phyloP scores from a whole-genome alignment of 2,797 vertebrate species.

The Sebastes nivosus region DNA sequence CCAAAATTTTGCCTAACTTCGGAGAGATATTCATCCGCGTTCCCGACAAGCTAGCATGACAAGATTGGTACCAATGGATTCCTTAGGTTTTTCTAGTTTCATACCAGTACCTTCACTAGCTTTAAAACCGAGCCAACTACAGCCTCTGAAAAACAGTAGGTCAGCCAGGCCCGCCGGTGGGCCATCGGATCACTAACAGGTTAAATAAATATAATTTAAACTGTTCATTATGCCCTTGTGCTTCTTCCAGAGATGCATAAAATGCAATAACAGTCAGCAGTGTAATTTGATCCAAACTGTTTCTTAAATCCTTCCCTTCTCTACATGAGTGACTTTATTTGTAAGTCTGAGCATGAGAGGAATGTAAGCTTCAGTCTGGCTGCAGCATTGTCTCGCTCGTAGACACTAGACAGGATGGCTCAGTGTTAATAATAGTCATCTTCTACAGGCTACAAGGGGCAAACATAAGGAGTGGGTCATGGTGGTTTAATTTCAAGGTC shows the following conservation, averaged over 20 bases:
- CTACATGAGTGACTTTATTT: constrained; percentile 20
- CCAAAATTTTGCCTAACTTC: background rate
- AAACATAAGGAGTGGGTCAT: background rate
- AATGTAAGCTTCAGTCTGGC: constrained; percentile 66
- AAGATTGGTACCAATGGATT: background rate
- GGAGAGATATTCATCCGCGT: accelerated
- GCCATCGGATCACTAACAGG: background rate
- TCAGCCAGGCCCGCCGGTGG: too few species aligned
- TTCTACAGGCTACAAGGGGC: constrained; percentile 12
- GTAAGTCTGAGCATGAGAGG: constrained; percentile 62
- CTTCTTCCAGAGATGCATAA: background rate
- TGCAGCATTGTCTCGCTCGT: constrained; percentile 44
- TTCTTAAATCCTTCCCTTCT: constrained; percentile 1
- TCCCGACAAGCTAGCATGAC: background rate
- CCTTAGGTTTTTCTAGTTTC: background rate
- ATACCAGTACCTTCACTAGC: background rate
- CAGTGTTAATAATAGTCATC: constrained; percentile 59
- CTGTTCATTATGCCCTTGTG: background rate
- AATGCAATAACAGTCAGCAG: background rate
- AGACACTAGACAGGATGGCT: constrained; percentile 51
- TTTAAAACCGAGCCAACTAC: background rate
- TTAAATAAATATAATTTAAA: background rate
- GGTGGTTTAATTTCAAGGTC: constrained; percentile 10
- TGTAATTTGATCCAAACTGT: background rate
- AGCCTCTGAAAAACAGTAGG: background rate